These are phyloP conservation scores for Elephas maximus DNA, from an alignment of 2,113 vertebrate species.

Conservation along the genomic window DNA sequence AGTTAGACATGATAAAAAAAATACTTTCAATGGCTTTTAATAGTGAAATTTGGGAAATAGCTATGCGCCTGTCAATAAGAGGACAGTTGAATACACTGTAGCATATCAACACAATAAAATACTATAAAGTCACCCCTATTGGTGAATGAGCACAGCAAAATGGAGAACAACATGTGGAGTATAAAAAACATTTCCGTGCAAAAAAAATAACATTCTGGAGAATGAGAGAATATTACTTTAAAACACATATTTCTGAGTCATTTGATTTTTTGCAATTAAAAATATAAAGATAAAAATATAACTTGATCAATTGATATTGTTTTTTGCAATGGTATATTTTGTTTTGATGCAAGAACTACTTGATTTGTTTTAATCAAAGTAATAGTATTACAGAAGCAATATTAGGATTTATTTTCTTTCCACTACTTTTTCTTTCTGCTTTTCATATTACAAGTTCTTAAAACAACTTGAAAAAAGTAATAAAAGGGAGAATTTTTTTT, in stretches of 20 bases:
- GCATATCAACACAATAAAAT: neutral
- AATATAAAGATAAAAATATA: neutral
- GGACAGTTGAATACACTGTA: neutral
- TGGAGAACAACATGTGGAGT: neutral
- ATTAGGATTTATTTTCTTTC: neutral
- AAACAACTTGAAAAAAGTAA: slow-evolving; percentile 13
- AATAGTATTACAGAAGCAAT: neutral
- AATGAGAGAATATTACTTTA: neutral
- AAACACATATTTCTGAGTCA: neutral
- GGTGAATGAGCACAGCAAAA: neutral
- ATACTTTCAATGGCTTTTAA: slow-evolving; percentile 9
- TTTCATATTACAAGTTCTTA: neutral
- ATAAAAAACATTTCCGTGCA: neutral
- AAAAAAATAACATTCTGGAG: neutral
- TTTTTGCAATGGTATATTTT: neutral
- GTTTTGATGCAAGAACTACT: neutral
- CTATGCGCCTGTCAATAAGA: neutral
- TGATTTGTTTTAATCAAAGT: neutral
- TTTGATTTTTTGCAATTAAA: neutral
- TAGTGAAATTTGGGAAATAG: slow-evolving; percentile 33
- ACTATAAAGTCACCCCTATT: neutral
- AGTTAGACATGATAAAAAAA: neutral
- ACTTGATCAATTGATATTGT: neutral
- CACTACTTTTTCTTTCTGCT: neutral
- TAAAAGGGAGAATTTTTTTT: neutral